These are phyloP conservation scores for Drosophila neocordata DNA, from an alignment of 1,140 invertebrate genomes.

Conservation along the genomic window DNA sequence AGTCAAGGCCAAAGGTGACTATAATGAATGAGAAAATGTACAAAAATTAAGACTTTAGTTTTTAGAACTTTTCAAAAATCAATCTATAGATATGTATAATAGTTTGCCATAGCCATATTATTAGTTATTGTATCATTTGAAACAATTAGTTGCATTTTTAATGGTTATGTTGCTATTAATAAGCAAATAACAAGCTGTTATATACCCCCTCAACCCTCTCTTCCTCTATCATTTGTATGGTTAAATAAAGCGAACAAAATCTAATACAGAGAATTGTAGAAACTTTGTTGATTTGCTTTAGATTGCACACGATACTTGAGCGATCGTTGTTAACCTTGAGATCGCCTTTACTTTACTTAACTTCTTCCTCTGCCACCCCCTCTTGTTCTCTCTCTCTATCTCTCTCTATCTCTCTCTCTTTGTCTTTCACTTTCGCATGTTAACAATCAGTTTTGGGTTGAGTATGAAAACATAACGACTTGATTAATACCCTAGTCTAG, in stretches of 20 bases:
- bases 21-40: neutral
- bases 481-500: neutral
- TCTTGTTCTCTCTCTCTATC: neutral
- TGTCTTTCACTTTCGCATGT: neutral
- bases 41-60: too few relatives aligned
- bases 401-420: neutral
- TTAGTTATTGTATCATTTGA: neutral
- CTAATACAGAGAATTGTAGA: too few relatives aligned
- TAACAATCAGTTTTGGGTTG: neutral
- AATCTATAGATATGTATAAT: too few relatives aligned
- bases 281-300: slow-evolving; percentile 7
- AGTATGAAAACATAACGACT: neutral
- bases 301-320: slow-evolving; percentile 35
- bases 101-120: too few relatives aligned
- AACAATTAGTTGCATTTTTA: slow-evolving; percentile 3
- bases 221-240: neutral
- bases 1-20: slow-evolving; percentile 4
- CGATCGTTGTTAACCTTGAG: slow-evolving; percentile 62
- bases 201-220: neutral
- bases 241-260: neutral
- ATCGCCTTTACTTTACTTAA: neutral
- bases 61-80: too few relatives aligned
- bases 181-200: neutral
- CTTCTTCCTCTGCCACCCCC: neutral
- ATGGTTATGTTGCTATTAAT: slow-evolving; percentile 2